These are phyloP conservation scores for Apostichopus californicus DNA, from an alignment of 35 echinoderm and acorn worm species.

Conservation along the genomic window DNA sequence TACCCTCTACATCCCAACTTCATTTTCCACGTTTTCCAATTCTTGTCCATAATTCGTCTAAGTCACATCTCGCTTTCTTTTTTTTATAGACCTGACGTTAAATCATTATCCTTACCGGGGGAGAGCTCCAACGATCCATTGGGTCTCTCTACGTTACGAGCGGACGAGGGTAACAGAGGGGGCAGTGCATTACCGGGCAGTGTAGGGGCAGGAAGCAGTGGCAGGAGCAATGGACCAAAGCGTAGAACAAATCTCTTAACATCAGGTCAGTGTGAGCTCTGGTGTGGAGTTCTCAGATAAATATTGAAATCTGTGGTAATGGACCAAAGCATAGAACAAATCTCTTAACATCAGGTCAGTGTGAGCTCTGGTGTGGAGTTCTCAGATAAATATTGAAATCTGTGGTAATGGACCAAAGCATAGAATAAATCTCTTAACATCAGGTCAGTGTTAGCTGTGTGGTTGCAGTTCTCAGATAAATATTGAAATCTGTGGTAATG, in stretches of 20 bases:
- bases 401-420: not conserved
- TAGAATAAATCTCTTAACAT: not conserved
- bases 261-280: slow-evolving; percentile 66
- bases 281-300: no score
- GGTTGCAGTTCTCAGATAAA: no score
- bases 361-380: not conserved
- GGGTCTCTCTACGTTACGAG: slow-evolving; percentile 17
- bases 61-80: no score
- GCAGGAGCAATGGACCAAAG: slow-evolving; percentile 71
- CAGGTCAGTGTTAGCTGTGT: no score
- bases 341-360: not conserved
- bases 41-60: no score
- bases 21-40: no score
- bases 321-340: no score
- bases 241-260: slow-evolving; percentile 81
- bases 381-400: not conserved
- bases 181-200: slow-evolving; percentile 59
- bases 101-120: slow-evolving; percentile 66
- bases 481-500: not conserved
- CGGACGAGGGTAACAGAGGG: slow-evolving; percentile 45
- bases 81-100: slow-evolving; percentile 78
- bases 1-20: no score
- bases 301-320: no score
- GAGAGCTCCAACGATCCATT: slow-evolving; percentile 42
- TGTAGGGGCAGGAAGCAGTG: slow-evolving; percentile 67